Evolutionary conservation across 2,888 invertebrate genomes (phyloP), one percentile per base, ranked within the genome.

Genomic region (Oligia fasciuncula): DNA sequence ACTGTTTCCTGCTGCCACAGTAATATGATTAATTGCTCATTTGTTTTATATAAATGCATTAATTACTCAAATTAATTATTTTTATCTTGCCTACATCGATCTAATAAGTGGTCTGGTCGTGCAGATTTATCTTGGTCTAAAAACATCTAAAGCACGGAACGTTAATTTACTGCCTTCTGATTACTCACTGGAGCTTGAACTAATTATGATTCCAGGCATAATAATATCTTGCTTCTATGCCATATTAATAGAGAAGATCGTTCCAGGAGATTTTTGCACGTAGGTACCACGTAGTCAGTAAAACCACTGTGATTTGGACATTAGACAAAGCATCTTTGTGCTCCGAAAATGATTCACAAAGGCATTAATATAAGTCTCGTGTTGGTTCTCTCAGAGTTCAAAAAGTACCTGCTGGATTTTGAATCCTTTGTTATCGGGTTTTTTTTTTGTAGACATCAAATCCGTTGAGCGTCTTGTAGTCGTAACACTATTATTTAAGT

Each of bases 141-240:
- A 83, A 86, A 75, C 74, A 79, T 77, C 80, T 80, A 80, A 82
- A 83, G 77, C 84, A 77, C 77, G 80, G 74, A 74, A 80, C 79
- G 74, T 86, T 89, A 87, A 89, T 89, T 89, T 82, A 69, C 88
- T 85, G 87, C 73, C 74, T 89, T 84, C 79, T 85, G 83, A 82
- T 85, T 88, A 89, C 75, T 88, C 83, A 88, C 84, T 89, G 73
- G 83, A 87, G 87, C 89, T 83, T 84, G 81, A 90, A 87, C 84
- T 87, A 86, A 91, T 91, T 90, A 89, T 85, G 75, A 82, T 84
- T 87, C 74, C 79, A 76, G 79, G 84, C 80, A 75, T 85, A 82
- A 70, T 78, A 89, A 67, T 76, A 88, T 77, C 77, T 80, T 67
- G 74, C 71, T 62, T 80, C 65, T 62, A 79, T 23, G 76, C 70